Percentiles rank a stretch among this genome's conserved stretches.
Evolutionary conservation across 2,113 vertebrate species (phyloP).

Genomic region (Synchiropus splendidus): DNA sequence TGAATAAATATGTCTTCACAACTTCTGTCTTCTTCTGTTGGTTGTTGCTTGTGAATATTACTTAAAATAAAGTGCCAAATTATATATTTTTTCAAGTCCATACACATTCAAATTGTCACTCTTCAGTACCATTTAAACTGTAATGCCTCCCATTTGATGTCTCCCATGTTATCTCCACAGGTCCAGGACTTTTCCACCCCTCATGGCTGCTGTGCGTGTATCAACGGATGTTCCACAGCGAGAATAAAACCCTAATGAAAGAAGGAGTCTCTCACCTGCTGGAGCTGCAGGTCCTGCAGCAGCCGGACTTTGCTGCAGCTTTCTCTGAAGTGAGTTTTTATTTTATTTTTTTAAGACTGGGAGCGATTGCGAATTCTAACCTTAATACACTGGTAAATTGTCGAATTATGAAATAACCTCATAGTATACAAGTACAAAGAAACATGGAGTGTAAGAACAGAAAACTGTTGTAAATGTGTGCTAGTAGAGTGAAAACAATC

Average conservation of each 20-base stretch:
- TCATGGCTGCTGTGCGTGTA: slow-evolving; percentile 90
- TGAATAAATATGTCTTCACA: neutral
- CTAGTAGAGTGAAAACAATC: too few relatives aligned
- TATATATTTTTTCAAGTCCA: too few relatives aligned
- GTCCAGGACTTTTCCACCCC: slow-evolving; percentile 71
- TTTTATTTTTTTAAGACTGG: too few relatives aligned
- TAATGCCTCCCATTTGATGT: too few relatives aligned
- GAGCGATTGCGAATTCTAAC: too few relatives aligned
- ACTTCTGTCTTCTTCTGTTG: neutral
- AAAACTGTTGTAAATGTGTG: too few relatives aligned
- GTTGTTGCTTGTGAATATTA: neutral
- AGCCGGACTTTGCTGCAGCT: slow-evolving; percentile 61
- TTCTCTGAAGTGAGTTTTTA: slow-evolving; percentile 72
- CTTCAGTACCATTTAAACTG: too few relatives aligned
- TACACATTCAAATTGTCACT: too few relatives aligned
- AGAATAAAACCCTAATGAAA: slow-evolving; percentile 83
- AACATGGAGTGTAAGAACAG: too few relatives aligned
- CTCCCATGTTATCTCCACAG: slow-evolving; percentile 31
- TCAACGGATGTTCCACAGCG: slow-evolving; percentile 91
- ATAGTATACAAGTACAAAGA: too few relatives aligned
- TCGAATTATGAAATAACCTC: too few relatives aligned
- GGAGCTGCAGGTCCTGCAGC: slow-evolving; percentile 68
- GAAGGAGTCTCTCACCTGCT: slow-evolving; percentile 84
- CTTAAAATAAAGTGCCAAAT: neutral
- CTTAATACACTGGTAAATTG: too few relatives aligned